Conservation (phyloP, 2,113 vertebrate genomes). For the Poeciliopsis occidentalis region DNA sequence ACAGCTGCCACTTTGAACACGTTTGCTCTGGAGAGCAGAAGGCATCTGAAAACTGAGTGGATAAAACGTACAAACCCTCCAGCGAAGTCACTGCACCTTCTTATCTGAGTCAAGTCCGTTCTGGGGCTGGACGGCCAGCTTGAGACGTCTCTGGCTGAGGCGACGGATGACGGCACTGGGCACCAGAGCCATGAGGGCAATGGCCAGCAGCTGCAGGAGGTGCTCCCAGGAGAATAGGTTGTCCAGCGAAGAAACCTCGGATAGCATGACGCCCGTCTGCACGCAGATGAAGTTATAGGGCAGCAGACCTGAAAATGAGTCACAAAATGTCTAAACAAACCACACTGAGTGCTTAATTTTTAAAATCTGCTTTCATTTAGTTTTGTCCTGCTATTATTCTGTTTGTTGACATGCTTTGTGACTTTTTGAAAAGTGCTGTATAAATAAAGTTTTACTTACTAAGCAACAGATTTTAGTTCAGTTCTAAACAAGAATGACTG, state of each 20-base stretch:
- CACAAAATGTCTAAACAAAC: not conserved
- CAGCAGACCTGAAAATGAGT: conserved; percentile 83
- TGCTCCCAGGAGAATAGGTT: conserved; percentile 91
- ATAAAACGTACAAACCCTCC: not conserved
- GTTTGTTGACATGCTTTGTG: no score
- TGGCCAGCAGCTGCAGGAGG: conserved; percentile 86
- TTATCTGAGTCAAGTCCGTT: conserved; percentile 62
- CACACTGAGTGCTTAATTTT: not conserved
- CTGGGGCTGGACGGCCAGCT: conserved; percentile 62
- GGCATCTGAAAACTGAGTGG: not conserved
- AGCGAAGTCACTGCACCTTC: conserved; percentile 81
- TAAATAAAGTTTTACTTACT: no score
- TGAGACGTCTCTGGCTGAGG: conserved; percentile 82
- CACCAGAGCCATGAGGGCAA: conserved; percentile 88
- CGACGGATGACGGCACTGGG: conserved; percentile 89
- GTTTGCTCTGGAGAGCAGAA: not conserved
- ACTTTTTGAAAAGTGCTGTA: no score
- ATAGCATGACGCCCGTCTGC: conserved; percentile 94
- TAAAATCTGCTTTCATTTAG: no score
- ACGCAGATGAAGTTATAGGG: conserved; percentile 99
- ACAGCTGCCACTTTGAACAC: conserved; percentile 10
- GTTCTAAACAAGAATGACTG: no score
- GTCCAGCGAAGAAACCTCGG: conserved; percentile 91
- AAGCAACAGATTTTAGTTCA: no score
- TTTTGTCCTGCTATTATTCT: no score